Base-by-base conservation (phyloP, 2,888 invertebrate species). In the Neoascia interrupta region DNA sequence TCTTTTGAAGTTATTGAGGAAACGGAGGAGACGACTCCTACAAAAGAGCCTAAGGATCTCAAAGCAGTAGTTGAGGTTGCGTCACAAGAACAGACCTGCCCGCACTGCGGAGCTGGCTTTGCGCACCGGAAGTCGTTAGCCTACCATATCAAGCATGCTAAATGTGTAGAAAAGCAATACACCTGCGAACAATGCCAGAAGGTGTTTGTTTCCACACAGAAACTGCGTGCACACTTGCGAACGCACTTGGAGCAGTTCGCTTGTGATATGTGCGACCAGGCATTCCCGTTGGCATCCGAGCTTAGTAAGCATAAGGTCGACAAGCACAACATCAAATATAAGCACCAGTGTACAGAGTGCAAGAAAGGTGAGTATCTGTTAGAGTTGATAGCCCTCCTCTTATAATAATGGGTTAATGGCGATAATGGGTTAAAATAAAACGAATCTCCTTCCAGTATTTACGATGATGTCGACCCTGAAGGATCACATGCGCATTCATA, bases 391-490 rank as follows among this genome's bases (percentile, higher is more conserved):
- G n/a, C n/a, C n/a, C n/a, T n/a, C n/a, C n/a, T n/a, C n/a, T n/a
- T n/a, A n/a, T n/a, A n/a, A n/a, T n/a, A n/a, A n/a, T n/a, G n/a
- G n/a, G n/a, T 11, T 21, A 16, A 5, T 5, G 0, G n/a, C n/a
- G n/a, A n/a, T n/a, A n/a, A n/a, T 43, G n/a, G n/a, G n/a, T n/a
- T n/a, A n/a, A n/a, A n/a, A n/a, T n/a, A n/a, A n/a, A n/a, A n/a
- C n/a, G n/a, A n/a, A n/a, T 13, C 43, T 37, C 4, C 5, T 80
- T 73, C 4, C 76, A 89, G 89, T 87, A 0, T 89, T 89, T 60
- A 88, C 89, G 0, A 91, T 92, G 91, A 80, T 90, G 10, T 91
- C 92, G 0, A 91, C 92, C 0, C 83, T 92, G 36, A 91, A 90
- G 23, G 92, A 92, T 80, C 92, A 92, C 82, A 86, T 91, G 82